phyloP scores from a whole-genome alignment of 2,113 vertebrate species.

The Tursiops truncatus region DNA sequence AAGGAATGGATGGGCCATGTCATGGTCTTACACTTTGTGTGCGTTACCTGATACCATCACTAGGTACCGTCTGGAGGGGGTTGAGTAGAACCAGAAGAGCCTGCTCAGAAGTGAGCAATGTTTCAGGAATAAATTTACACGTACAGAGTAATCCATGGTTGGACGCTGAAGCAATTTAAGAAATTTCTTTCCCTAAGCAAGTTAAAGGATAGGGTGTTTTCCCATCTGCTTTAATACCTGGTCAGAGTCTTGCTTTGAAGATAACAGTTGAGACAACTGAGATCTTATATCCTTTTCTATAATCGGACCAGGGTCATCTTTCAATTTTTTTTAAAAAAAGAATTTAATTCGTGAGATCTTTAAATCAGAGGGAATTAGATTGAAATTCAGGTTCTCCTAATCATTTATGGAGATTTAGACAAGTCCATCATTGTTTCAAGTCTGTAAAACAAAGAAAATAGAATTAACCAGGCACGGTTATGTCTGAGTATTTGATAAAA shows the following conservation, averaged over 20 bases:
- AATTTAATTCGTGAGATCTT: neutral
- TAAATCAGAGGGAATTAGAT: neutral
- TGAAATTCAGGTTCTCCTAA: neutral
- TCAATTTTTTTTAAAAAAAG: neutral
- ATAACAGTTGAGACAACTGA: neutral
- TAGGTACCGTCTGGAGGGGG: neutral
- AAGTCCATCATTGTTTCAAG: neutral
- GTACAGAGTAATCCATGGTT: neutral
- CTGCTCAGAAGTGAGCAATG: neutral
- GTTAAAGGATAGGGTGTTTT: neutral
- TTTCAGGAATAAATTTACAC: neutral
- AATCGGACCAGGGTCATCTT: neutral
- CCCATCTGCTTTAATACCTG: neutral
- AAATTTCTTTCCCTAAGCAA: neutral
- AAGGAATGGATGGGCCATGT: neutral
- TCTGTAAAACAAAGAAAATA: neutral
- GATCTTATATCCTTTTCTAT: neutral
- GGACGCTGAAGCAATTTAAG: neutral
- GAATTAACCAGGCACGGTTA: neutral
- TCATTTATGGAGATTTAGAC: neutral
- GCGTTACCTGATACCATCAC: neutral
- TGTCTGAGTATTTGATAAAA: neutral
- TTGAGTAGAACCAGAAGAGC: neutral
- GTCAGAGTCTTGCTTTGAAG: neutral
- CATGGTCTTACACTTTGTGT: neutral